Percentiles rank a stretch among this genome's conserved stretches.
These are phyloP conservation scores for Brassicogethes aeneus DNA, from an alignment of 2,888 invertebrate genomes.

Conservation along the genomic window DNA sequence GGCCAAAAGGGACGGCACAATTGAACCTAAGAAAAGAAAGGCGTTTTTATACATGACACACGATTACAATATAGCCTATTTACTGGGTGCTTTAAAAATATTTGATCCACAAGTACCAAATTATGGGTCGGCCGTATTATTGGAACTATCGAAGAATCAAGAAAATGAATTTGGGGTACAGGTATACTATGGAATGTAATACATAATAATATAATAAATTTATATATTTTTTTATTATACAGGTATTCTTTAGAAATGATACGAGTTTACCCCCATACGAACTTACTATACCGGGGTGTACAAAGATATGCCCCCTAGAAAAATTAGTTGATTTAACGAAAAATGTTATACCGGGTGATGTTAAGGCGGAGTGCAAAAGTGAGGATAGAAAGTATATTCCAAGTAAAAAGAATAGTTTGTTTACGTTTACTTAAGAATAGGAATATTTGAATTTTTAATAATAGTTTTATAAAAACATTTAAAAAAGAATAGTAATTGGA, in stretches of 20 bases:
- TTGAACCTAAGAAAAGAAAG: slow-evolving; percentile 43
- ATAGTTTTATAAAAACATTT: too few relatives aligned
- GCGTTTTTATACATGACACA: slow-evolving; percentile 62
- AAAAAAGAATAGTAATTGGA: too few relatives aligned
- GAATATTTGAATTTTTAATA: too few relatives aligned
- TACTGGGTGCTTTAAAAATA: slow-evolving; percentile 53
- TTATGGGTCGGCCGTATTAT: slow-evolving; percentile 53
- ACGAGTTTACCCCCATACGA: slow-evolving; percentile 44
- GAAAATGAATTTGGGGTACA: slow-evolving; percentile 46
- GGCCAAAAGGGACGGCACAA: slow-evolving; percentile 38
- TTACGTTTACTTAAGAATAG: too few relatives aligned
- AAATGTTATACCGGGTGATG: slow-evolving; percentile 45
- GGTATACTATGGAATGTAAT: too few relatives aligned
- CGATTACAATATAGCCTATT: slow-evolving; percentile 61
- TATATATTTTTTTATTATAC: too few relatives aligned
- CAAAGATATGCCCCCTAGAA: slow-evolving; percentile 50
- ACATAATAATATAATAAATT: too few relatives aligned
- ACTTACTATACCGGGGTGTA: slow-evolving; percentile 55
- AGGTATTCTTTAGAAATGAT: slow-evolving; percentile 50
- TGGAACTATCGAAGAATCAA: slow-evolving; percentile 52
- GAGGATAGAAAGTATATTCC: slow-evolving; percentile 46
- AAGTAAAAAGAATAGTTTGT: too few relatives aligned
- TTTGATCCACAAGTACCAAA: slow-evolving; percentile 58
- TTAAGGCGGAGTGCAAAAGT: slow-evolving; percentile 46
- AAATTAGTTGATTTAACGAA: slow-evolving; percentile 45